A percentile compares a stretch with the other conserved stretches of the same genome.
Evolutionary conservation across 2,113 vertebrate species (phyloP).

Genomic region (Salvelinus alpinus): DNA sequence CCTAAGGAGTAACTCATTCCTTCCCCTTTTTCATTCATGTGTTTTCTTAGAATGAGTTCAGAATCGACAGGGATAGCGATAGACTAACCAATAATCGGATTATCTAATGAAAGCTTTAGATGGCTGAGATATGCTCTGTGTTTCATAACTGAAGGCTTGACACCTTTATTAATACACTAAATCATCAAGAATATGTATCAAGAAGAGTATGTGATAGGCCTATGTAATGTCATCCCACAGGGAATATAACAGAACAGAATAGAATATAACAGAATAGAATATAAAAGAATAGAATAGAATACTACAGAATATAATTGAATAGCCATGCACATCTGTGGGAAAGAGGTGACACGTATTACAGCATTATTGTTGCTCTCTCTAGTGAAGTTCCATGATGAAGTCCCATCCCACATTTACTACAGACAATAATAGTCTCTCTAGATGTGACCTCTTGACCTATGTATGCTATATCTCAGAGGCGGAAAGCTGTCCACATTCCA

Average conservation of each 20-base stretch:
- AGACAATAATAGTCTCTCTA: constrained; percentile 5
- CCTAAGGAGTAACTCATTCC: too few relatives aligned
- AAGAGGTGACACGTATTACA: background rate
- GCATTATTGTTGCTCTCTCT: background rate
- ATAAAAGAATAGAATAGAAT: background rate
- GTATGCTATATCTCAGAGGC: constrained; percentile 49
- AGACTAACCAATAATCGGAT: too few relatives aligned
- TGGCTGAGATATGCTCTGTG: too few relatives aligned
- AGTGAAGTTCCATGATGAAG: too few relatives aligned
- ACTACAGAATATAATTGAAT: background rate
- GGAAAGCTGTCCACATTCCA: constrained; percentile 53
- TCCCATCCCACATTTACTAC: constrained; percentile 18
- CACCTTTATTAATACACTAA: background rate
- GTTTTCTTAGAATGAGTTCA: too few relatives aligned
- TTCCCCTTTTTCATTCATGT: too few relatives aligned
- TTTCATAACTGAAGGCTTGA: too few relatives aligned
- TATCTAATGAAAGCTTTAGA: too few relatives aligned
- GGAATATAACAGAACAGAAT: background rate
- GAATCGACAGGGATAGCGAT: too few relatives aligned
- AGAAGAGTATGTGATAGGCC: too few relatives aligned
- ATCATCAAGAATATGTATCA: too few relatives aligned
- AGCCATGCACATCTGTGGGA: background rate
- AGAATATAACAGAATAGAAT: background rate
- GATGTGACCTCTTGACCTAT: constrained; percentile 53
- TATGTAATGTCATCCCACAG: too few relatives aligned